Evolutionary conservation across 2,797 vertebrate genomes (phyloP), one percentile per base, ranked within the genome.

Genomic region (Lophotriccus pileatus): DNA sequence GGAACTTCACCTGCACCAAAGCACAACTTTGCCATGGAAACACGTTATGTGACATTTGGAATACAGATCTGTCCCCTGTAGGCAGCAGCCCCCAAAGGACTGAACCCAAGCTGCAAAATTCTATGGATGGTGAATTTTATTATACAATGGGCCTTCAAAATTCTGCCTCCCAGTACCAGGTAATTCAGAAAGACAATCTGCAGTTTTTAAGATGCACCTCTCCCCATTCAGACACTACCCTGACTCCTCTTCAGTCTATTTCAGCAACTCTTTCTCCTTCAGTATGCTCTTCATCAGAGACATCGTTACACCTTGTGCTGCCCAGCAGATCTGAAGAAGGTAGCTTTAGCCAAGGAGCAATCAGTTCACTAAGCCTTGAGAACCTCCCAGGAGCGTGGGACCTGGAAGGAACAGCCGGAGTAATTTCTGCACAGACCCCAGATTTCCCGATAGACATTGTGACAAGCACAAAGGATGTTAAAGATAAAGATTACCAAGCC

Each of bases 171-270:
- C 97, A 94, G 62, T 96, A 97, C 94, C 98, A 97, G 85, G 95
- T 97, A 37, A 96, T 96, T 89, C 98, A 97, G 67, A 98, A 97
- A 92, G 97, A 98, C 87, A 97, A 96, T 89, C 69, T 97, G 59
- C 98, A 97, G 1, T 96, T 97, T 95, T 90, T 98, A 94, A 97
- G 96, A 90, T 97, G 98, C 92, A 92, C 96, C 43, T 98, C 98
- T 78, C 96, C 98, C 18, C 96, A 34, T 90, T 98, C 98, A 28
- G 98, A 98, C 46, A 93, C 95, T 24, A 97, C 98, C 1, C 94
- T 98, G 95, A 98, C 98, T 39, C 98, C 98, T 74, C 97, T 98
- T 85, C 98, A 98, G 95, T 98, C 98, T 79, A 97, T 98, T 91
- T 98, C 98, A 14, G 98, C 98, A 14, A 98, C 98, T 1, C 97